Evolutionary conservation across 2,113 vertebrate genomes (phyloP), one percentile per base, ranked within the genome.

Genomic region (Malurus elegans): DNA sequence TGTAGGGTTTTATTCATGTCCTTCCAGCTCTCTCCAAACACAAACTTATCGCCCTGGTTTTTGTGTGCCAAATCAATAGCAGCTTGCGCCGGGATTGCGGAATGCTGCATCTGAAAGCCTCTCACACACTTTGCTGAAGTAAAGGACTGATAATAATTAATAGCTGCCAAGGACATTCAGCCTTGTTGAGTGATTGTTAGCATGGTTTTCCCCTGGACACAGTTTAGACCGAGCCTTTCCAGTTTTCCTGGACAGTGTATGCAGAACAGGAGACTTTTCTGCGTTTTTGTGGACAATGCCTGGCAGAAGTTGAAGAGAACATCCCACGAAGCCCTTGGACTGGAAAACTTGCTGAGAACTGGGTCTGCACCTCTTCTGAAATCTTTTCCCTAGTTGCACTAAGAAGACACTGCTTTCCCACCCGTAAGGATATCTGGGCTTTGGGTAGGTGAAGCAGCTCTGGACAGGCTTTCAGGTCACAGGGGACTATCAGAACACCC

Each of bases 141-240:
- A 76, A 86, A 92, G 69, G n/a, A 26, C 65, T 84, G 92, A 92
- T 95, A 94, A 94, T 93, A 93, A 88, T 96, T 95, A 94, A 95
- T 88, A 92, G 94, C 72, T 94, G 79, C 94, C 95, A 95, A 93
- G 95, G 92, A 88, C 92, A 42, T 93, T 86, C 79, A 94, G 92
- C 82, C 60, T 84, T 40, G 72, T 32, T 78, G 72, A 83, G 86
- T 74, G 88, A 64, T 56, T 90, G 79, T 29, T 95, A 94, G 64
- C 79, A 50, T 53, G 86, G 61, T 56, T 94, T 96, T 95, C 48
- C 86, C 76, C 86, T 72, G 82, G 81, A 86, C 56, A 48, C 31
- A 38, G 31, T 64, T 95, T 71, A 86, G 64, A 60, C 38, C 10
- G 53, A 95, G 79, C 20, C 64, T 81, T 88, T 84, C 48, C 69